These are phyloP conservation scores for Macrocentrus cingulum DNA, from an alignment of 1,140 invertebrate genomes.

Conservation along the genomic window DNA sequence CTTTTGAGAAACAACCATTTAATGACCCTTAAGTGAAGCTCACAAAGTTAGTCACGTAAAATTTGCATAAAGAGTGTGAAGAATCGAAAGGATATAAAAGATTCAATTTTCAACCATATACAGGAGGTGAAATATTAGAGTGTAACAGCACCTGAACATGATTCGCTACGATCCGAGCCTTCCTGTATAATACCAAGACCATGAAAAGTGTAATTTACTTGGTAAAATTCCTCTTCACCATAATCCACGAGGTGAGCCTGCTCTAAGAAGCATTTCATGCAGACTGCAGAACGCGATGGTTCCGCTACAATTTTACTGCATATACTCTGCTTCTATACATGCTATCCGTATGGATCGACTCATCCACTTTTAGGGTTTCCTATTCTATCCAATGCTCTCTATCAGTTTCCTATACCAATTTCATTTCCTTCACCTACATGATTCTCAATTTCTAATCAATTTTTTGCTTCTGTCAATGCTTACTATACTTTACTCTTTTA, in stretches of 20 bases:
- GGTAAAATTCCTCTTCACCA: neutral
- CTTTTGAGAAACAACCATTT: too few relatives aligned
- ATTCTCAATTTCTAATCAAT: slow-evolving; percentile 41
- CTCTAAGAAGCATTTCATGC: too few relatives aligned
- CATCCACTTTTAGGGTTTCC: slow-evolving; percentile 47
- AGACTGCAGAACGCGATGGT: slow-evolving; percentile 7
- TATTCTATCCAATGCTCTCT: slow-evolving; percentile 44
- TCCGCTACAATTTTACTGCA: neutral
- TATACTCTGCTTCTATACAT: slow-evolving; percentile 14
- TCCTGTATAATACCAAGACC: slow-evolving; percentile 1
- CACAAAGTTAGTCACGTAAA: slow-evolving; percentile 14
- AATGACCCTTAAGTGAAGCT: slow-evolving; percentile 1
- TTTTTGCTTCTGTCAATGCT: slow-evolving; percentile 33
- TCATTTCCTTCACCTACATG: slow-evolving; percentile 34
- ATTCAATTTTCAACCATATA: slow-evolving; percentile 10
- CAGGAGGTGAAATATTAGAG: slow-evolving; percentile 14
- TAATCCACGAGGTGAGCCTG: slow-evolving; percentile 13
- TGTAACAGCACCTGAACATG: neutral
- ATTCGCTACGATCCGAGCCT: slow-evolving; percentile 2
- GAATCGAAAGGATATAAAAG: slow-evolving; percentile 9
- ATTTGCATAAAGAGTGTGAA: slow-evolving; percentile 21
- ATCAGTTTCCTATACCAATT: slow-evolving; percentile 44
- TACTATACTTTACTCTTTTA: slow-evolving; percentile 7
- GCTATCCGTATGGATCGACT: slow-evolving; percentile 19
- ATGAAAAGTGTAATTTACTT: slow-evolving; percentile 25